Evolutionary conservation across 2,797 vertebrate genomes (phyloP), one percentile per base, ranked within the genome.

Genomic region (Linurgus olivaceus): DNA sequence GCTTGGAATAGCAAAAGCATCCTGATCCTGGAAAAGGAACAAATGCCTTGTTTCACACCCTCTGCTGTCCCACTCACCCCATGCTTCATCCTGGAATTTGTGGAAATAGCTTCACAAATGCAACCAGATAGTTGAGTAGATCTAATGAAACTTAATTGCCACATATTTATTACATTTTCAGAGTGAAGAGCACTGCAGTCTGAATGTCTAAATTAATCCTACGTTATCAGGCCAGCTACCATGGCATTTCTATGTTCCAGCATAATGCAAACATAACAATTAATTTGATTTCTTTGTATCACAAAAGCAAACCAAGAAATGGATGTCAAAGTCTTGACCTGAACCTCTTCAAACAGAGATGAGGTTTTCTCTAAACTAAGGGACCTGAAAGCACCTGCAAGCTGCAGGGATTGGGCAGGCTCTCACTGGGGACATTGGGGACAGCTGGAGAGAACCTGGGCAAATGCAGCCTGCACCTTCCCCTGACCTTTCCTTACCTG

Each of bases 201-300:
- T 87, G 63, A 93, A 92, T 67, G 68, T 71, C 75, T 92, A 90
- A 84, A 95, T 95, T 93, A 95, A 88, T 86, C 63, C 70, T 79
- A n/a, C 24, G 17, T 92, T 93, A 86, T 48, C 44, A 93, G 71
- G 67, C 66, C 80, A 82, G 77, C 66, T 86, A 90, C 67, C 48
- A 79, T 86, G 95, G 86, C 77, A 88, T 94, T 94, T 88, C 66
- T 63, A 10, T 85, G 67, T 84, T 94, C 88, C 74, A 86, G 23
- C 72, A 70, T 63, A 86, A 95, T 47, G 37, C 29, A 84, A 86
- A 86, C 59, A n/a, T 40, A 90, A 72, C 31, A 91, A 76, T 82
- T 89, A 15, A 48, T 94, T 92, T 92, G 40, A 90, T 78, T 95
- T 85, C 38, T 90, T 87, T 83, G 28, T 78, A 42, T 61, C 68